Percentiles rank a stretch among this genome's conserved stretches.
These are phyloP conservation scores for Lepus timidus DNA, from an alignment of 2,113 vertebrate species.

Conservation along the genomic window DNA sequence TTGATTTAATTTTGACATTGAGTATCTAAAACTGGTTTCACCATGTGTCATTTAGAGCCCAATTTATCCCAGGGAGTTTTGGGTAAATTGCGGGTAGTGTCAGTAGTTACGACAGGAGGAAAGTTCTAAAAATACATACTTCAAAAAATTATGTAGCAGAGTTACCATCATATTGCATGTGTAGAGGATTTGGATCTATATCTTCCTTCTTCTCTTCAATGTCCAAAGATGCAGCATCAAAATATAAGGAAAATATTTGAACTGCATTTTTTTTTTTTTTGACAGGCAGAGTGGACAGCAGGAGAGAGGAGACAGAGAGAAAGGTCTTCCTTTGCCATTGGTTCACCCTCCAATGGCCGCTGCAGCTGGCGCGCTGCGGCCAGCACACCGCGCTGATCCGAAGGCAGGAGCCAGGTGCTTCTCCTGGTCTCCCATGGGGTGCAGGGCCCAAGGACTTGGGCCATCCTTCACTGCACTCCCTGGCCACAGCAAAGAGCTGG, in stretches of 20 bases:
- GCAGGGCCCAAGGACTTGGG: too few relatives aligned
- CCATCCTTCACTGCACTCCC: too few relatives aligned
- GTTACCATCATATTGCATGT: neutral
- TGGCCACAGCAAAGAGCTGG: too few relatives aligned
- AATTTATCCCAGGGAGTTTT: conserved; percentile 59
- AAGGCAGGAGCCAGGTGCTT: too few relatives aligned
- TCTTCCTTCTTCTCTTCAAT: neutral
- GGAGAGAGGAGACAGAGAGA: too few relatives aligned
- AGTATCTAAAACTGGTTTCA: conserved; percentile 66
- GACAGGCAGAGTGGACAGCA: too few relatives aligned
- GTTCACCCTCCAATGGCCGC: too few relatives aligned
- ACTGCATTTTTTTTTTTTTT: neutral
- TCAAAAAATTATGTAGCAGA: conserved; percentile 30
- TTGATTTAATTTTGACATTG: conserved; percentile 61
- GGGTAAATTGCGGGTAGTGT: conserved; percentile 63
- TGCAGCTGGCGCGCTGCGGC: too few relatives aligned
- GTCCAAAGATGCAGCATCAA: neutral
- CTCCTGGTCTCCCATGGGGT: too few relatives aligned
- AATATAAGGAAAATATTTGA: neutral
- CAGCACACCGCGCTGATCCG: too few relatives aligned
- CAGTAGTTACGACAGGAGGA: conserved; percentile 5
- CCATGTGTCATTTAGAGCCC: conserved; percentile 43
- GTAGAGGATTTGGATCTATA: neutral
- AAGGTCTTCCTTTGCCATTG: too few relatives aligned
- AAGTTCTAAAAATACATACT: neutral